A percentile compares a stretch with the other conserved stretches of the same genome.
Evolutionary conservation across 1,140 invertebrate genomes (phyloP).

Genomic region (Cherax quadricarinatus): DNA sequence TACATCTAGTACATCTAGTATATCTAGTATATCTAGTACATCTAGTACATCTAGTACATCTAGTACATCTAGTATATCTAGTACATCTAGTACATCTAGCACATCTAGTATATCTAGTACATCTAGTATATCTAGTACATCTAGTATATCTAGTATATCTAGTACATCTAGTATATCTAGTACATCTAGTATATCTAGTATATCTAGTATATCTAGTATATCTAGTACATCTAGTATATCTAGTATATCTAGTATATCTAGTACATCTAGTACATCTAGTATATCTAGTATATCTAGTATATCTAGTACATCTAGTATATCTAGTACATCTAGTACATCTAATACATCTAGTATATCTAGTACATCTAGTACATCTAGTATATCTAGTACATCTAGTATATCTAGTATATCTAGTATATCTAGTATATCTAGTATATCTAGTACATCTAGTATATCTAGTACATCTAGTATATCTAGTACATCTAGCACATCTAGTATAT

Average conservation of each 20-base stretch:
- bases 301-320: too few species aligned
- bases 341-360: too few species aligned
- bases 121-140: not conserved
- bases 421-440: not conserved
- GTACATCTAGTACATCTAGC: not conserved
- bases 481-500: too few species aligned
- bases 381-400: not conserved
- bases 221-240: not conserved
- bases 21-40: too few species aligned
- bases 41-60: too few species aligned
- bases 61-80: too few species aligned
- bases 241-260: not conserved
- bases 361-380: too few species aligned
- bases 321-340: too few species aligned
- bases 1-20: too few species aligned
- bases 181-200: not conserved
- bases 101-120: not conserved
- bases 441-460: not conserved
- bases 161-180: not conserved
- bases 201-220: not conserved
- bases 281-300: too few species aligned
- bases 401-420: not conserved
- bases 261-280: too few species aligned
- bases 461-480: too few species aligned
- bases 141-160: not conserved